phyloP scores from a whole-genome alignment of 2,797 vertebrate genomes.

The Taenioides sp. region DNA sequence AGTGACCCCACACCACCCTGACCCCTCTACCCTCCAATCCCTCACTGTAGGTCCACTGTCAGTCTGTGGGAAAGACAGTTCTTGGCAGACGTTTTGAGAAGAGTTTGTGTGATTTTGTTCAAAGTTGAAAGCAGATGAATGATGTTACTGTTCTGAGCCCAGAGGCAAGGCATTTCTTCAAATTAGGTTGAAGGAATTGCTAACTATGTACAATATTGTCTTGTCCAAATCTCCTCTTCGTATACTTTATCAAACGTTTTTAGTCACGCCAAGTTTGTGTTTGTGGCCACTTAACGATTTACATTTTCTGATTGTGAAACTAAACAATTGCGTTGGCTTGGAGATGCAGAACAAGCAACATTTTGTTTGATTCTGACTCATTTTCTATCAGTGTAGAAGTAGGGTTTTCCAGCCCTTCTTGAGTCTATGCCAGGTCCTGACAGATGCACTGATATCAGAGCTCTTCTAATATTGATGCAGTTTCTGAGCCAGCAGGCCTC shows the following conservation, averaged over 20 bases:
- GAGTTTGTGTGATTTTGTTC: constrained; percentile 9
- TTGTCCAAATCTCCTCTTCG: neutral
- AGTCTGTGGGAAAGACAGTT: constrained; percentile 9
- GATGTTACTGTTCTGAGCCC: constrained; percentile 4
- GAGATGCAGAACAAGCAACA: neutral
- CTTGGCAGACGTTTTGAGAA: constrained; percentile 4
- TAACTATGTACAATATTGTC: neutral
- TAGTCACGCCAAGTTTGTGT: neutral
- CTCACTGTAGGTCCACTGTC: constrained; percentile 9
- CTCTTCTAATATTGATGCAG: constrained; percentile 10
- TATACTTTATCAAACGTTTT: neutral
- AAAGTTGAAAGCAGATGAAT: constrained; percentile 12
- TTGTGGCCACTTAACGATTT: neutral
- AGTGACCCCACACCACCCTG: neutral
- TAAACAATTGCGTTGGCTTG: neutral
- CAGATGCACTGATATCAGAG: constrained; percentile 8
- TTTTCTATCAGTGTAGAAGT: neutral
- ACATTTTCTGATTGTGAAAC: neutral
- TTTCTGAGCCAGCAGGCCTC: neutral
- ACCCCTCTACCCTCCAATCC: neutral
- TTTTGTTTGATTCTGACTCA: neutral
- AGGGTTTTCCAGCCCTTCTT: neutral
- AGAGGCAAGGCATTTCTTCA: neutral
- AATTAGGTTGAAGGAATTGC: neutral
- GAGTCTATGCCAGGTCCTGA: constrained; percentile 14